A percentile compares a stretch with the other conserved stretches of the same genome.
These are phyloP conservation scores for Naja naja DNA, from an alignment of 2,113 vertebrate species.

Conservation along the genomic window DNA sequence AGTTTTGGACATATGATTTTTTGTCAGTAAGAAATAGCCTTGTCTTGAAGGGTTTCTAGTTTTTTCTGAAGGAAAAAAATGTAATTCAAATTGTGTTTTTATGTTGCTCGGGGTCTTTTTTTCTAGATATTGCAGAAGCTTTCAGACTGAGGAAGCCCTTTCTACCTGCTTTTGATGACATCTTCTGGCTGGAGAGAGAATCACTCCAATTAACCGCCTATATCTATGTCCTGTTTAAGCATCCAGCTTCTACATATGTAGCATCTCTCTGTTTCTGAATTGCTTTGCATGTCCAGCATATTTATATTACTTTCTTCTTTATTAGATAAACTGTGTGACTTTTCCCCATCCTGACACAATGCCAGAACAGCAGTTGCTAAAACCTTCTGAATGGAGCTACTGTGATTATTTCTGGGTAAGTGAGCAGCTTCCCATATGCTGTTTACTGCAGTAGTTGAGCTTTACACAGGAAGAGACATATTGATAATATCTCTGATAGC, in stretches of 20 bases:
- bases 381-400: constrained; percentile 97
- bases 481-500: constrained; percentile 33
- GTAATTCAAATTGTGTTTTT: neutral
- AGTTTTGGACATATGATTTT: neutral
- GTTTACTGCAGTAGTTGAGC: constrained; percentile 34
- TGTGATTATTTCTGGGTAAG: constrained; percentile 99
- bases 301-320: constrained; percentile 10
- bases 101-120: neutral
- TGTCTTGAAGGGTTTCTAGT: neutral
- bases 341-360: constrained; percentile 86
- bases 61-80: neutral
- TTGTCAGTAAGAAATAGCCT: neutral
- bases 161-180: constrained; percentile 19
- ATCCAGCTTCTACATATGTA: constrained; percentile 28
- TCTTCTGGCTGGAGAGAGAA: constrained; percentile 37
- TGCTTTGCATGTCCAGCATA: constrained; percentile 9
- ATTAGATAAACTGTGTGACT: constrained; percentile 93
- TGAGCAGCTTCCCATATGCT: constrained; percentile 56
- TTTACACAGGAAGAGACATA: constrained; percentile 38
- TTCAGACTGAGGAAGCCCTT: neutral
- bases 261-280: neutral
- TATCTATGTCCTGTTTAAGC: constrained; percentile 27
- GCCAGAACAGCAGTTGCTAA: constrained; percentile 93
- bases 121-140: neutral
- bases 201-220: constrained; percentile 33